Conservation (phyloP, 2,888 invertebrate genomes). For the Himalopsyche japonica region DNA sequence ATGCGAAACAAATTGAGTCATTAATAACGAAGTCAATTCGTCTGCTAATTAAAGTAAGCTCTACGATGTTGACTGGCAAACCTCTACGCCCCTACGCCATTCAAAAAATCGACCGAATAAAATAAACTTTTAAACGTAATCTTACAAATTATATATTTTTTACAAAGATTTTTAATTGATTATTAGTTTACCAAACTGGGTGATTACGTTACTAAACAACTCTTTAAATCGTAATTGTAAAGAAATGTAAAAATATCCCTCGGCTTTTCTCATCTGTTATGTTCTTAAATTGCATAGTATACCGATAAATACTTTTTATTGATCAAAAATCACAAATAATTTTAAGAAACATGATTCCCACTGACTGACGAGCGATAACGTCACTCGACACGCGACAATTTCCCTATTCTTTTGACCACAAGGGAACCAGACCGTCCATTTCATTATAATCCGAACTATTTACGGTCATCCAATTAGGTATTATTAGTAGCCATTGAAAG, state of each 20-base stretch:
- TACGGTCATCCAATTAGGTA: constrained; percentile 30
- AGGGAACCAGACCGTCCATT: neutral
- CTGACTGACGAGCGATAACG: neutral
- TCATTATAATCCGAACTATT: constrained; percentile 26
- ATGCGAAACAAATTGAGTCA: neutral
- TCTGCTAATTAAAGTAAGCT: neutral
- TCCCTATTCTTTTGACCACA: neutral
- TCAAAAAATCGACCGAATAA: neutral
- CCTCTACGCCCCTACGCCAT: neutral
- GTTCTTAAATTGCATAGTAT: too few relatives aligned
- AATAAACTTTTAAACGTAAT: too few relatives aligned
- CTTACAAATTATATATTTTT: too few relatives aligned
- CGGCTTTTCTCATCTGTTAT: too few relatives aligned
- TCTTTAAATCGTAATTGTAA: too few relatives aligned
- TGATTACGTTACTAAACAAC: too few relatives aligned
- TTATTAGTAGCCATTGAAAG: constrained; percentile 12
- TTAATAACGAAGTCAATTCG: neutral
- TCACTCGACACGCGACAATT: neutral
- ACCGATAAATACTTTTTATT: neutral
- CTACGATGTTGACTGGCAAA: neutral
- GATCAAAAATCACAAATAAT: neutral
- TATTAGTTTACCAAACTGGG: too few relatives aligned
- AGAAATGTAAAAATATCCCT: too few relatives aligned
- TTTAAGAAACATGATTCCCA: neutral
- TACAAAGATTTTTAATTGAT: too few relatives aligned